These are phyloP conservation scores for Pseudomyrmex pallidus DNA, from an alignment of 1,140 invertebrate genomes.

Conservation along the genomic window DNA sequence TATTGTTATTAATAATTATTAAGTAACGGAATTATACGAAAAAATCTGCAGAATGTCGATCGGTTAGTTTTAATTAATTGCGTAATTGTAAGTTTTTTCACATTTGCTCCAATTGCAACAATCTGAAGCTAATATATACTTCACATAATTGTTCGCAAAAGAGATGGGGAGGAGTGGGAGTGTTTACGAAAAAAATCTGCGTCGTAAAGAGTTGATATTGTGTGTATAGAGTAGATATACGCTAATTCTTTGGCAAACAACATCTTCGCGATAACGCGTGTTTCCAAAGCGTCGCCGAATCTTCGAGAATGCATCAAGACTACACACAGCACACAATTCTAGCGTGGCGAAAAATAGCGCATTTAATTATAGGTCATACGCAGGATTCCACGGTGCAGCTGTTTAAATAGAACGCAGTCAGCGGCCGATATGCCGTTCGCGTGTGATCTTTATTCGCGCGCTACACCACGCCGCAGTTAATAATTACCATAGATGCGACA, in stretches of 20 bases:
- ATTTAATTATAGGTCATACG: constrained; percentile 65
- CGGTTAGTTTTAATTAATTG: not conserved
- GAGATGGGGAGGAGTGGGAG: too few relatives aligned
- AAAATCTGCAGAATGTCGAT: not conserved
- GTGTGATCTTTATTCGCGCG: not conserved
- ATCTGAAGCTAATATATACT: too few relatives aligned
- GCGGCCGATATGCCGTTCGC: constrained; percentile 18
- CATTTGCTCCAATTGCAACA: too few relatives aligned
- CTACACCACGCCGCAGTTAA: not conserved
- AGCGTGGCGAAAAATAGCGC: constrained; percentile 64
- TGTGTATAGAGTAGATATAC: too few relatives aligned
- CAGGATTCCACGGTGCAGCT: constrained; percentile 38
- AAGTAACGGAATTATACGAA: not conserved
- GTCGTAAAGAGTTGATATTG: not conserved
- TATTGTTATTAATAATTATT: not conserved
- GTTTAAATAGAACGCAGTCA: constrained; percentile 31
- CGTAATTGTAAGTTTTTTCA: too few relatives aligned
- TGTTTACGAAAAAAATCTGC: too few relatives aligned
- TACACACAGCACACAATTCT: constrained; percentile 6
- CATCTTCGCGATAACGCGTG: not conserved
- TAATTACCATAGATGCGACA: too few relatives aligned
- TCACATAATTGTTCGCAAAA: too few relatives aligned
- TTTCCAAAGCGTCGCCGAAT: not conserved
- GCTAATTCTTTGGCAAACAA: not conserved
- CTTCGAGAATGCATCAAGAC: constrained; percentile 4